Evolutionary conservation across 2,113 vertebrate species (phyloP).

Genomic region (Prinia subflava): DNA sequence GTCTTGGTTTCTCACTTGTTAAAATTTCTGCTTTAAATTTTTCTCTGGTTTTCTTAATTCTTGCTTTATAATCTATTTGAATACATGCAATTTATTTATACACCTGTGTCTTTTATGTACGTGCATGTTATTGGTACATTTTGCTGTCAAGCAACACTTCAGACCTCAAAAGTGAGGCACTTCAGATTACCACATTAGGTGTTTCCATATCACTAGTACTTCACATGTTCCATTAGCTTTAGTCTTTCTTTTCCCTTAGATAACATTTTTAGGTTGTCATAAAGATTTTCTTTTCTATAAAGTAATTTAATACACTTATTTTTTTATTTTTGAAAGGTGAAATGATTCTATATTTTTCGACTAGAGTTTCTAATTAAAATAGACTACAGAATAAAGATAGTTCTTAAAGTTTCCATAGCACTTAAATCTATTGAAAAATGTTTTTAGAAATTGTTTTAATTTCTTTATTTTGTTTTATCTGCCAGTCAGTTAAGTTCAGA

Average conservation of each 20-base stretch:
- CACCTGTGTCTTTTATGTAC: background rate
- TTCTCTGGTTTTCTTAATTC: background rate
- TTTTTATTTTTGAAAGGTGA: background rate
- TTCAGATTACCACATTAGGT: background rate
- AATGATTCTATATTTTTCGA: background rate
- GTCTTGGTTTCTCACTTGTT: background rate
- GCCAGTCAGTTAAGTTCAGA: background rate
- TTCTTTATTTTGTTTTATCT: background rate
- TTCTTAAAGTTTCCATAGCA: background rate
- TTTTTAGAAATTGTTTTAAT: background rate
- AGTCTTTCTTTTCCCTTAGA: background rate
- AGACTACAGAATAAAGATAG: background rate
- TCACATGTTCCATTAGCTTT: background rate
- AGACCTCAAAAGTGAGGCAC: background rate
- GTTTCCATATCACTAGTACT: background rate
- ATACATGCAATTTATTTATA: background rate
- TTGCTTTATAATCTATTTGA: background rate
- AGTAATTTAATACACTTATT: background rate
- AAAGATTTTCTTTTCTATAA: background rate
- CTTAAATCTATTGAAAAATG: background rate
- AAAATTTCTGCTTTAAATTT: background rate
- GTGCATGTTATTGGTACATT: background rate
- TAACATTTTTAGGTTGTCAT: background rate
- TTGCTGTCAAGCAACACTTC: background rate
- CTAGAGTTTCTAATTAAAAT: background rate